Conservation (phyloP, 2,888 invertebrate genomes). For the Limenitis arthemis region DNA sequence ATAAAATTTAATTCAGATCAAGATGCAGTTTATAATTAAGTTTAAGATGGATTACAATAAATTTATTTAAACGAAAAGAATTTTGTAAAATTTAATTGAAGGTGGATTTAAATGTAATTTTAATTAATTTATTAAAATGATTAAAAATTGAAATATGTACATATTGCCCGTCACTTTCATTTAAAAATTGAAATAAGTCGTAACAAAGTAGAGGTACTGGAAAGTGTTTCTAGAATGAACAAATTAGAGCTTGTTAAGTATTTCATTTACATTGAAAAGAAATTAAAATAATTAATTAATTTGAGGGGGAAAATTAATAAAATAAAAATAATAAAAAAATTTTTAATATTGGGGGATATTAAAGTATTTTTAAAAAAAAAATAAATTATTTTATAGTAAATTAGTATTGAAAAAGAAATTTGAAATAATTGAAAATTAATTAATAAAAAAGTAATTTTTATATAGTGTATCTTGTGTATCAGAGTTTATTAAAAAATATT, state of each 20-base stretch:
- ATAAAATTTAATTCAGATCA: constrained; percentile 76
- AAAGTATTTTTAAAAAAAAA: constrained; percentile 77
- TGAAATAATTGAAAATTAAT: constrained; percentile 52
- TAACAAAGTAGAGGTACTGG: constrained; percentile 80
- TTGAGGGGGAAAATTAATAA: constrained; percentile 48
- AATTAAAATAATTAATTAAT: constrained; percentile 57
- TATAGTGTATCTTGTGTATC: too few relatives aligned
- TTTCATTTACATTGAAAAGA: constrained; percentile 68
- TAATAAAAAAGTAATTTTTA: constrained; percentile 49
- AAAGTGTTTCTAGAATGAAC: constrained; percentile 78
- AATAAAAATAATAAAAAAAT: constrained; percentile 33
- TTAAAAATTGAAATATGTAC: constrained; percentile 79
- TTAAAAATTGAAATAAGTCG: constrained; percentile 82
- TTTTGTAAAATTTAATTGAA: constrained; percentile 56
- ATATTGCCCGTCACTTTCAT: constrained; percentile 85
- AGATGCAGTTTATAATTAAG: constrained; percentile 79
- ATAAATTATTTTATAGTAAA: constrained; percentile 36
- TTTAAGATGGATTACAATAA: constrained; percentile 77
- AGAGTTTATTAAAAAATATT: too few relatives aligned
- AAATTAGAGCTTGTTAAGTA: constrained; percentile 77
- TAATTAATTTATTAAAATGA: constrained; percentile 54
- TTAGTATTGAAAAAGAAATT: background rate
- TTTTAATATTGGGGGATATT: too few relatives aligned
- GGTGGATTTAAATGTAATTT: constrained; percentile 73
- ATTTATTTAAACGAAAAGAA: constrained; percentile 1